Conservation (phyloP, 1,140 invertebrate genomes). For the Drosophila malerkotliana region DNA sequence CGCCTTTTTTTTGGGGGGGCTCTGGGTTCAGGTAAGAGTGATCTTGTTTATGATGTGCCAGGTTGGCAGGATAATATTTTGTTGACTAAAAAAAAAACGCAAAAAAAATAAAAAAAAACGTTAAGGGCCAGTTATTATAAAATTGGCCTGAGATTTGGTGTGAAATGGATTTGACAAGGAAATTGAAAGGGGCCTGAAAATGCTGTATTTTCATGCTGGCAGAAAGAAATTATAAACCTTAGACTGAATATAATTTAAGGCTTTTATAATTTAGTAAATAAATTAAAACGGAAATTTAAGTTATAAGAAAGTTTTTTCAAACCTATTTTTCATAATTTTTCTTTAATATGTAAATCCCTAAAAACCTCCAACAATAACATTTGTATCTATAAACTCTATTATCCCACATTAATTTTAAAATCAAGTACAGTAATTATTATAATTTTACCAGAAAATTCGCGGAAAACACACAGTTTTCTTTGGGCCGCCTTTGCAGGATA, state of each 20-base stretch:
- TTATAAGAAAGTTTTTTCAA: too few species aligned
- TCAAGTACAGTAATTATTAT: not conserved
- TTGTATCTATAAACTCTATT: too few species aligned
- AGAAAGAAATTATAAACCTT: not conserved
- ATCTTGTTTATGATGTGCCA: constrained; percentile 44
- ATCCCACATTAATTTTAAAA: too few species aligned
- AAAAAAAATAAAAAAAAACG: constrained; percentile 1
- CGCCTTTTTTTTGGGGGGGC: constrained; percentile 7
- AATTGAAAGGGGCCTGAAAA: not conserved
- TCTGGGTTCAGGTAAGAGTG: constrained; percentile 10
- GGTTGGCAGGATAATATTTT: constrained; percentile 9
- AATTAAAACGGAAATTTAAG: too few species aligned
- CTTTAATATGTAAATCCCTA: too few species aligned
- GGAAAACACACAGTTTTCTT: not conserved
- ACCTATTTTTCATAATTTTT: too few species aligned
- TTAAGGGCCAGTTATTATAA: constrained; percentile 10
- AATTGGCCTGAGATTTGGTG: constrained; percentile 36
- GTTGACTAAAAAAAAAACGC: not conserved
- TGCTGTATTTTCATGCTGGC: not conserved
- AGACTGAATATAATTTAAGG: not conserved
- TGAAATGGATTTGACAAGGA: constrained; percentile 30
- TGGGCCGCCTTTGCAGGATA: constrained; percentile 1
- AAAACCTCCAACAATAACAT: too few species aligned
- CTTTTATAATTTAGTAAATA: not conserved
- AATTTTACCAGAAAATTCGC: not conserved